These are phyloP conservation scores for Drosophila sp. DNA, from an alignment of 1,140 invertebrate genomes.

Conservation along the genomic window DNA sequence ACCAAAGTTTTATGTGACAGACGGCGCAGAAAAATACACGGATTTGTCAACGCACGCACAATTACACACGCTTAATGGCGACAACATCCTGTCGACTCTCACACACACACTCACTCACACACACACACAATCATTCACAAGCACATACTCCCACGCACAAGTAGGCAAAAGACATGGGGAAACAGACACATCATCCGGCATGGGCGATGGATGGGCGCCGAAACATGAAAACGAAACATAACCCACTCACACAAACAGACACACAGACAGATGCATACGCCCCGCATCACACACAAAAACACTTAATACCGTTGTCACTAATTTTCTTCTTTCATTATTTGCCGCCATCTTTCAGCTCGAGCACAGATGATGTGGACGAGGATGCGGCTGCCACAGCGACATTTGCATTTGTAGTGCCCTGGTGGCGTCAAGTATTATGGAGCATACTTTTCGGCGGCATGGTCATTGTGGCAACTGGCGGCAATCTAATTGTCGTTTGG, in stretches of 20 bases:
- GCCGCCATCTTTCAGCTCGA: slow-evolving; percentile 17
- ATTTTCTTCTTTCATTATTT: slow-evolving; percentile 49
- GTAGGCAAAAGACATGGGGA: background rate
- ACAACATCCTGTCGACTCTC: slow-evolving; percentile 48
- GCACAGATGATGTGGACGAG: slow-evolving; percentile 41
- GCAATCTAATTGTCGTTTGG: slow-evolving; percentile 97
- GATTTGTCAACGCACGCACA: slow-evolving; percentile 77
- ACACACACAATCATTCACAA: background rate
- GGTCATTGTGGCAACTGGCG: slow-evolving; percentile 95
- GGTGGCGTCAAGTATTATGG: slow-evolving; percentile 94
- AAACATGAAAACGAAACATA: slow-evolving; percentile 38
- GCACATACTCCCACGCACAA: background rate
- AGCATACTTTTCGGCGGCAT: slow-evolving; percentile 92
- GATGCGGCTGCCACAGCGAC: slow-evolving; percentile 45
- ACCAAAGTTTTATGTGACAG: slow-evolving; percentile 65
- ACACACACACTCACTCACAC: slow-evolving; percentile 9
- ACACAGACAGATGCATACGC: too few species aligned
- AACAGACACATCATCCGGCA: slow-evolving; percentile 4
- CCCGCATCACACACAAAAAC: slow-evolving; percentile 36
- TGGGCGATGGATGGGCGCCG: background rate
- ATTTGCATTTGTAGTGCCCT: slow-evolving; percentile 89
- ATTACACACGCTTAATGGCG: slow-evolving; percentile 75
- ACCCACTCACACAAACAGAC: slow-evolving; percentile 32
- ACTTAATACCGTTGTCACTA: slow-evolving; percentile 77
- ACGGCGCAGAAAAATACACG: slow-evolving; percentile 63